phyloP scores from a whole-genome alignment of 2,888 invertebrate species.

The Tachystola acroxantha region DNA sequence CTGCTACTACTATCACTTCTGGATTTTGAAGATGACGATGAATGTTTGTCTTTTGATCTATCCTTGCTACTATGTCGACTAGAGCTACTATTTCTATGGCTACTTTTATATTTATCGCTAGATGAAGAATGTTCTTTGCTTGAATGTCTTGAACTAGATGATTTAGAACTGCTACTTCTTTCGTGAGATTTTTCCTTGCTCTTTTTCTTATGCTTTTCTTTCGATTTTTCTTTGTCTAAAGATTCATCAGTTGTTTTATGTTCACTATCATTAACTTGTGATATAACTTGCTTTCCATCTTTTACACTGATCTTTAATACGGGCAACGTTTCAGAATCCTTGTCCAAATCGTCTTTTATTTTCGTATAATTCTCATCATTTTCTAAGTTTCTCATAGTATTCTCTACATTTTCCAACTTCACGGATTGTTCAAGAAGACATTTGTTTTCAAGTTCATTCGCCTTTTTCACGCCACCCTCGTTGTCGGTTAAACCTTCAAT shows the following conservation, averaged over 20 bases:
- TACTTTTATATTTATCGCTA: conserved; percentile 55
- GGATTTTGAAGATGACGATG: conserved; percentile 55
- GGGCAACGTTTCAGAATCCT: conserved; percentile 51
- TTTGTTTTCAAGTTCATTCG: neutral
- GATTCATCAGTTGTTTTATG: conserved; percentile 42
- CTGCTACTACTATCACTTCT: conserved; percentile 54
- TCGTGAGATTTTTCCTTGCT: conserved; percentile 72
- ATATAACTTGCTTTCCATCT: conserved; percentile 84
- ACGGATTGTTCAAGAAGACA: neutral
- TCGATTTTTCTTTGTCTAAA: conserved; percentile 45
- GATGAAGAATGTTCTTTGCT: conserved; percentile 53
- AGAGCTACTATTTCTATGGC: conserved; percentile 45
- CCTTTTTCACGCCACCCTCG: conserved; percentile 3
- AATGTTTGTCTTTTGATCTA: conserved; percentile 42
- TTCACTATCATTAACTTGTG: conserved; percentile 72
- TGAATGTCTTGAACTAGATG: conserved; percentile 55
- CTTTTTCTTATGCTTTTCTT: conserved; percentile 50
- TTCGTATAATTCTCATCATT: conserved; percentile 5
- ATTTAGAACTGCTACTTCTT: conserved; percentile 49
- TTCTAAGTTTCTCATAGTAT: conserved; percentile 11
- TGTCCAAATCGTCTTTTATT: conserved; percentile 34
- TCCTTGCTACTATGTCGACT: conserved; percentile 59
- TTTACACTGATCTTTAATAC: conserved; percentile 82
- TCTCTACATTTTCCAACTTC: conserved; percentile 10
- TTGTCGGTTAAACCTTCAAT: conserved; percentile 9